Evolutionary conservation across 2,888 invertebrate genomes (phyloP), one percentile per base, ranked within the genome.

Genomic region (Dascillus cervinus): DNA sequence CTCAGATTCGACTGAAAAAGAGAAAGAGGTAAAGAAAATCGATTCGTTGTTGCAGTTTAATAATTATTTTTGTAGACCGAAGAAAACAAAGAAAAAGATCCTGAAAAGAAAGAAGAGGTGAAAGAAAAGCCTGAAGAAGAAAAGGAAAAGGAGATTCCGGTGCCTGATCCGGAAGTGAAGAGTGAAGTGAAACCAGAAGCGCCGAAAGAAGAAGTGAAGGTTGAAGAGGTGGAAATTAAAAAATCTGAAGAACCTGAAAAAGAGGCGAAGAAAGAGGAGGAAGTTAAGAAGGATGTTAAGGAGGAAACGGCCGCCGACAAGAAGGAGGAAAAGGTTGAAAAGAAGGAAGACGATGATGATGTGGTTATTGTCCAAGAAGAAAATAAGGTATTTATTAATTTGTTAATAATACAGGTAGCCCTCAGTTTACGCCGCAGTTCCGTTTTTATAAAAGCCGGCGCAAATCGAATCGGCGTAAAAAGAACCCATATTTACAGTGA

Each of bases 341-440:
- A 72, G 35, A 67, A 65, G 35, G 56, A 62, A 3, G 79, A 79
- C 30, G 79, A 79, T 24, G 80, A 80, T 34, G 76, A 79, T 6
- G 78, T 79, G n/a, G 65, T 79, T 3, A 74, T 78, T 52, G 74
- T 77, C 50, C 75, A 77, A 13, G 70, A 70, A 32, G 50, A n/a
- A n/a, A n/a, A 49, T 17, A 49, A 47, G 34, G 60, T 55, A 52
- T 50, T 29, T 38, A 17, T 23, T 14, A n/a, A 10, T 9, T n/a
- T 23, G 13, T 28, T 26, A n/a, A n/a, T n/a, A n/a, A n/a, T n/a
- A n/a, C n/a, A n/a, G n/a, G n/a, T n/a, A n/a, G n/a, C n/a, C n/a
- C n/a, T n/a, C n/a, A n/a, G n/a, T n/a, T n/a, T n/a, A n/a, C n/a
- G n/a, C n/a, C n/a, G n/a, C n/a, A n/a, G n/a, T n/a, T n/a, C n/a